A percentile compares a stretch with the other conserved stretches of the same genome.
Evolutionary conservation across 2,113 vertebrate species (phyloP).

Genomic region (Phycodurus eques): DNA sequence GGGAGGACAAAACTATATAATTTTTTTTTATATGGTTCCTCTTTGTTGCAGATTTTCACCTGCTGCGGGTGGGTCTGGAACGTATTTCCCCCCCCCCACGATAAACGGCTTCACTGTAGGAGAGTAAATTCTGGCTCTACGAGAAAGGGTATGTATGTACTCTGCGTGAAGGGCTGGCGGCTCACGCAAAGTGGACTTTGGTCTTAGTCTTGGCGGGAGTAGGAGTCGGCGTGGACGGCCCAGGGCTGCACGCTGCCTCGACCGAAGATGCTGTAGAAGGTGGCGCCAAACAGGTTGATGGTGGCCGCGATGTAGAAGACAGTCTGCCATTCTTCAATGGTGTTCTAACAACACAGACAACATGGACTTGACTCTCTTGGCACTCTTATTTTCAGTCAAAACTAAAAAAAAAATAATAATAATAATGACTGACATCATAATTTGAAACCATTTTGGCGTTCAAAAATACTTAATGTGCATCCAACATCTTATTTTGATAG

Average conservation of each 20-base stretch:
- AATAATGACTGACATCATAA: no score
- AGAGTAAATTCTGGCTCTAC: neutral
- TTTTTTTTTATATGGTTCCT: no score
- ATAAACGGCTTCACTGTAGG: neutral
- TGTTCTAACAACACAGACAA: slow-evolving; percentile 77
- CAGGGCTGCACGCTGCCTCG: slow-evolving; percentile 87
- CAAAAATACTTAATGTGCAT: neutral
- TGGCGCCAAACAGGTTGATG: slow-evolving; percentile 87
- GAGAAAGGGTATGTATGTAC: no score
- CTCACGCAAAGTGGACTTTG: neutral
- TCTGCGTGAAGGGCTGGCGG: no score
- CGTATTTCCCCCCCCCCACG: no score
- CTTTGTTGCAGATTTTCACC: no score
- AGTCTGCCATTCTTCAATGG: slow-evolving; percentile 86
- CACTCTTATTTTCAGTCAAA: no score
- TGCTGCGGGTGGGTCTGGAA: no score
- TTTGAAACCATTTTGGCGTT: neutral
- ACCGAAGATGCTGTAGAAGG: slow-evolving; percentile 83
- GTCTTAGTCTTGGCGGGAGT: slow-evolving; percentile 59
- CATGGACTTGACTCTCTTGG: neutral
- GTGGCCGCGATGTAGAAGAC: slow-evolving; percentile 93
- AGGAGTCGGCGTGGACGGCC: slow-evolving; percentile 76
- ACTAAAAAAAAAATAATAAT: neutral
- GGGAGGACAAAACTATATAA: no score
- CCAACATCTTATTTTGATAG: no score